Evolutionary conservation across 2,888 invertebrate species (phyloP), one percentile per base, ranked within the genome.

Genomic region (Hirtodrosophila alboralis): DNA sequence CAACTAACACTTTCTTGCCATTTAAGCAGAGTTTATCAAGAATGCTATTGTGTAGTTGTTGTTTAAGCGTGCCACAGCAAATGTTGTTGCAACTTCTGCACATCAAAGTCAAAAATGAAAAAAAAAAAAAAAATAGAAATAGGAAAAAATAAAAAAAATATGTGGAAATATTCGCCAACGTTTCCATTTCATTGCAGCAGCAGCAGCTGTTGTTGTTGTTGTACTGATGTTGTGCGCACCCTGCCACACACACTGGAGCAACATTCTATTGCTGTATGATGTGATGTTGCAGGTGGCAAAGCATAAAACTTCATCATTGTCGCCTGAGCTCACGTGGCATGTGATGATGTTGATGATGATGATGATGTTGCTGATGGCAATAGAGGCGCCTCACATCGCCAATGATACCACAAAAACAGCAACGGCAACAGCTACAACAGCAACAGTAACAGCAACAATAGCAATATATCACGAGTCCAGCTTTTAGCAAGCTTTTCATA

Each of bases 401-500:
- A 83, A 84, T 86, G 86, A 85, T 76, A 56, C 76, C 79, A 71
- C 80, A 85, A 59, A 80, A 79, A 61, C 52, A 27, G 9, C 44
- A 33, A 1, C 36, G 51, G 21, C 31, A 58, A 5, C 53, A 41
- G 0, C 40, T 37, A 5, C 65, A 54, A 4, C 53, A 51, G 14
- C 61, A 56, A 18, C 48, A 33, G 3, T 34, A 45, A 43, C 64
- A 64, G 41, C 73, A 79, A 66, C 76, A 70, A 70, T 63, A 59
- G 84, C 81, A 77, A 81, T 80, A 85, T 76, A 86, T 81, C 81
- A 86, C 56, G 68, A 67, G 86, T 83, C 84, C 84, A 86, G 84
- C 81, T 83, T 83, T 86, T 84, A 83, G 86, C 81, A 64, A 86
- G 86, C 81, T 83, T 83, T 83, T 83, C 81, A 83, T 84, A 83